Evolutionary conservation across 2,888 invertebrate genomes (phyloP), one percentile per base, ranked within the genome.

Genomic region (Plutella xylostella): DNA sequence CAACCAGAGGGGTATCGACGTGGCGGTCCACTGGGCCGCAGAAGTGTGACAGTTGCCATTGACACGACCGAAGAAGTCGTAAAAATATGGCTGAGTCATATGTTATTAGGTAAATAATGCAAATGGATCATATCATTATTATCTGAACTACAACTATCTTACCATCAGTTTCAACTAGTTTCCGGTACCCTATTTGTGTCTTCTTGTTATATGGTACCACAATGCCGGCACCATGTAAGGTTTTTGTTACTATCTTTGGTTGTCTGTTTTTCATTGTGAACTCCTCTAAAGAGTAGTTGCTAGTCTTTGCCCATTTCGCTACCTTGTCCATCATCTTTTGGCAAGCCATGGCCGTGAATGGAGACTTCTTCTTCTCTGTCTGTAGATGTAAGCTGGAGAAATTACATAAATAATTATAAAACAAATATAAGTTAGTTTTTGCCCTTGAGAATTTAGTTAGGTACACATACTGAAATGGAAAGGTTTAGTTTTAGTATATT

Each of bases 101-200:
- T n/a, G n/a, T n/a, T n/a, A n/a, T n/a, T n/a, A n/a, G n/a, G n/a
- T n/a, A n/a, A n/a, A n/a, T n/a, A n/a, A n/a, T n/a, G n/a, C n/a
- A n/a, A n/a, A n/a, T n/a, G n/a, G n/a, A n/a, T n/a, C n/a, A n/a
- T n/a, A n/a, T n/a, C n/a, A n/a, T n/a, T n/a, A n/a, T n/a, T n/a
- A n/a, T n/a, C 44, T 35, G 18, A 46, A 45, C 19, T 5, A 11
- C 11, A 35, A 7, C 2, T n/a, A 49, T 52, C 53, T 65, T 82
- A 85, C 89, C 85, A 69, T 92, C 88, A 49, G 87, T 89, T 56
- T 90, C 91, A 31, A 88, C 86, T 31, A 91, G 70, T 42, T 79
- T 89, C 50, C 98, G 87, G 65, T 98, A 98, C 0, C 98, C 98
- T 4, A 94, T 63, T 60, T 94, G 89, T 0, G 91, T 90, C 66